Evolutionary conservation across 1,140 invertebrate species (phyloP), one percentile per base, ranked within the genome.

Genomic region (Glossosoma conforme): DNA sequence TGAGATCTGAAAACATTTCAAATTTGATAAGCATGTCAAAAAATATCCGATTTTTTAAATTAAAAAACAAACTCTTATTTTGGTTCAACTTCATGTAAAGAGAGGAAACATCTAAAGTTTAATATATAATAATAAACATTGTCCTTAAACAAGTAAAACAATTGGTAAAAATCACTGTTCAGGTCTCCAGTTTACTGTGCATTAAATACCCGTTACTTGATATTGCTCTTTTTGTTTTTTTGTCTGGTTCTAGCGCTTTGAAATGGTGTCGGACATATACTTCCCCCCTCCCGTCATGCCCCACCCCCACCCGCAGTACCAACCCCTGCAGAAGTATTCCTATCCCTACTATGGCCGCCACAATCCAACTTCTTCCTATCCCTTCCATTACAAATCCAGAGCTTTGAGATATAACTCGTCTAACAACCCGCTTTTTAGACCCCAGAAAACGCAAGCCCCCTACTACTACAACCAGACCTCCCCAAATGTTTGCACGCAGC

Each of bases 261-360:
- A 84, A 75, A 78, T 85, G 77, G 78, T 83, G 72, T 84, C 83
- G 70, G 83, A 85, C 70, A 77, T 85, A 65, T 85, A 82, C 71
- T 78, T 69, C 61, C 75, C 70, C 43, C 54, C 44, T 22, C 60
- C 58, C 58, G 51, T 47, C 65, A 67, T 14, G 65, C 71, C 2
- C 68, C 70, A 36, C 69, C 65, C 6, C 56, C 57, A 46, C 56
- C 50, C 54, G 50, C 37, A 25, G 25, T 48, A 42, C 52, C 44
- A 19, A 33, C 40, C 37, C 17, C 32, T 22, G 6, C 11, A 19
- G 15, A 53, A 36, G 21, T 55, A 57, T 56, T 69, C 66, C 46
- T 63, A 62, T 61, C 69, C 68, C 46, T 61, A 69, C 58, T 74
- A 61, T 22, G 65, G 45, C 60, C 65, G 66, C 47, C 56, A 67